A percentile compares a stretch with the other conserved stretches of the same genome.
These are phyloP conservation scores for Apeira syringaria DNA, from an alignment of 2,888 invertebrate genomes.

Conservation along the genomic window DNA sequence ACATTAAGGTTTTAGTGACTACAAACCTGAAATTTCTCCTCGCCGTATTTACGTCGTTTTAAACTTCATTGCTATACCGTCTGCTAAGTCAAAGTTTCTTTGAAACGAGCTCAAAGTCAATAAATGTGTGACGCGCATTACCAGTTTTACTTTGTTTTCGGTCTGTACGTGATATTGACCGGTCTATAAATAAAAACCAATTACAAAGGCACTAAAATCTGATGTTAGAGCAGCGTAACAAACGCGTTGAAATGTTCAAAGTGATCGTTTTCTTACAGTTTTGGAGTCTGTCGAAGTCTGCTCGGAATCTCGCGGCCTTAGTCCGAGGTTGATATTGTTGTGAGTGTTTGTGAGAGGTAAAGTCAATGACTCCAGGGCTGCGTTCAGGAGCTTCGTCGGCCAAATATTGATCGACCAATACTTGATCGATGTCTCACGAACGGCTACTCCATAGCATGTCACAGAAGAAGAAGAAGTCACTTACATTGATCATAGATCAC, in stretches of 20 bases:
- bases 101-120: slow-evolving; percentile 22
- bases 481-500: too few relatives aligned
- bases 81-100: slow-evolving; percentile 22
- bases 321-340: slow-evolving; percentile 38
- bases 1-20: too few relatives aligned
- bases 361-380: slow-evolving; percentile 42
- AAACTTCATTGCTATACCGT: not conserved
- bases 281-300: slow-evolving; percentile 1
- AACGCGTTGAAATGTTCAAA: slow-evolving; percentile 13
- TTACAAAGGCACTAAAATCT: slow-evolving; percentile 22
- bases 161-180: slow-evolving; percentile 21
- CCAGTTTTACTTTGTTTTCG: slow-evolving; percentile 26
- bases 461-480: too few relatives aligned
- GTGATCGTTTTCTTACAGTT: slow-evolving; percentile 16
- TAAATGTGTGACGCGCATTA: slow-evolving; percentile 31
- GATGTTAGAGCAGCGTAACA: slow-evolving; percentile 13
- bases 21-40: too few relatives aligned
- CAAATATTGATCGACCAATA: too few relatives aligned
- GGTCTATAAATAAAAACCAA: slow-evolving; percentile 21
- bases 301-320: slow-evolving; percentile 25
- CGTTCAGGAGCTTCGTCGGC: too few relatives aligned
- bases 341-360: slow-evolving; percentile 2
- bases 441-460: too few relatives aligned
- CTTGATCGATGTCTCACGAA: too few relatives aligned
- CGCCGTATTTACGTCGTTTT: not conserved